Conservation (phyloP, 2,888 invertebrate species). For the Vanessa cardui region DNA sequence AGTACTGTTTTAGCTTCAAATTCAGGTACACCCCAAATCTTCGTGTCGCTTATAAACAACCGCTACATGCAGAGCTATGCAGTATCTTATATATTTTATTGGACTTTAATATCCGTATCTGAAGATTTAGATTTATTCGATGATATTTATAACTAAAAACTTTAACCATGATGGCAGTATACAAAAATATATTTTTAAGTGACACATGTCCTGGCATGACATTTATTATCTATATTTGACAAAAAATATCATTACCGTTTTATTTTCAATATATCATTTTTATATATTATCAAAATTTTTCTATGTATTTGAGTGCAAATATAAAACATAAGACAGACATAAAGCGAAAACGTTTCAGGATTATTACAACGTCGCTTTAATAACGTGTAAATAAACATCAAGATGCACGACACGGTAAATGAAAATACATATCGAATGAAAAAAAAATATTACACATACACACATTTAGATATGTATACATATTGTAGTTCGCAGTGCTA, state of each 20-base stretch:
- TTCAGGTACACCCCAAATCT: too few relatives aligned
- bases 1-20: background rate
- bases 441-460: too few relatives aligned
- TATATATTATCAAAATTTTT: background rate
- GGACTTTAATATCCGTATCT: too few relatives aligned
- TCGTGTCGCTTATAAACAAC: too few relatives aligned
- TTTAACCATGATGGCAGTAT: background rate
- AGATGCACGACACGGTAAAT: slow-evolving; percentile 69
- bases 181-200: background rate
- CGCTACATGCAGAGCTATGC: too few relatives aligned
- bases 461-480: too few relatives aligned
- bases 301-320: background rate
- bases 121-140: too few relatives aligned
- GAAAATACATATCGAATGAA: background rate
- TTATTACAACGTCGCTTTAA: background rate
- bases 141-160: background rate
- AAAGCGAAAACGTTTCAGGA: too few relatives aligned
- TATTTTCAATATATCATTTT: too few relatives aligned
- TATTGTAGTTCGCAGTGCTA: too few relatives aligned
- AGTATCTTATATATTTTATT: too few relatives aligned
- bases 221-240: background rate
- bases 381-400: slow-evolving; percentile 36
- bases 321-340: background rate
- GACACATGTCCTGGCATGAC: background rate
- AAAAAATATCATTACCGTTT: background rate